Evolutionary conservation across 2,797 vertebrate species (phyloP), one percentile per base, ranked within the genome.

Genomic region (Halcyon leucocephala): DNA sequence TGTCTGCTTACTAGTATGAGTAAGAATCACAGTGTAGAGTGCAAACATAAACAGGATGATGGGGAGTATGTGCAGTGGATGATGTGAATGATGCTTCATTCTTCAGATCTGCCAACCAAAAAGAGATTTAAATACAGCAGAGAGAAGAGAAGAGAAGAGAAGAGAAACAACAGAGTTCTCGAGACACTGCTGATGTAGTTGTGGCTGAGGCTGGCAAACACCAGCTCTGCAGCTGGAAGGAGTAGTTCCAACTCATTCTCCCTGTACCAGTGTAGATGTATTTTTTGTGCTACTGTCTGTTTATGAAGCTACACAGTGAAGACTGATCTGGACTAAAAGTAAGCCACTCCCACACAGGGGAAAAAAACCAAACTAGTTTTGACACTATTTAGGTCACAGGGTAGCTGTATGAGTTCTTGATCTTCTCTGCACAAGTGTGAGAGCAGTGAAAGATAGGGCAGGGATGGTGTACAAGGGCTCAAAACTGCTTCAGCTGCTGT

Each of bases 181-280:
- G 61, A 78, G 55, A 21, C n/a, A 49, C 19, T 72, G 46, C 82
- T 76, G 29, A 6, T 46, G 12, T 41, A 14, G 19, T 31, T 61
- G 35, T 62, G 35, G 31, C 35, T 64, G 39, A 81, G 71, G n/a
- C 4, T 76, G 39, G 67, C 72, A 70, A 51, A 64, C 48, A 52
- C 4, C 66, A 82, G 41, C 46, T 58, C 33, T 80, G 93, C 58
- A 35, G 49, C 33, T 86, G 54, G 17, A 72, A 80, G 33, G 33
- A 37, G 28, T 11, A 42, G 22, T 65, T 33, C 51, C 71, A 65
- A 0, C 41, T 82, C 48, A 41, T 66, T 16, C 52, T 72, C 14
- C 26, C n/a, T 33, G 33, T 39, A 21, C 18, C 9, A 6, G 0
- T 20, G 39, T 35, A 24, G 52, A 15, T 55, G 66, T 41, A 1